Base-by-base conservation (phyloP, 2,113 vertebrate genomes). In the Festucalex cinctus region DNA sequence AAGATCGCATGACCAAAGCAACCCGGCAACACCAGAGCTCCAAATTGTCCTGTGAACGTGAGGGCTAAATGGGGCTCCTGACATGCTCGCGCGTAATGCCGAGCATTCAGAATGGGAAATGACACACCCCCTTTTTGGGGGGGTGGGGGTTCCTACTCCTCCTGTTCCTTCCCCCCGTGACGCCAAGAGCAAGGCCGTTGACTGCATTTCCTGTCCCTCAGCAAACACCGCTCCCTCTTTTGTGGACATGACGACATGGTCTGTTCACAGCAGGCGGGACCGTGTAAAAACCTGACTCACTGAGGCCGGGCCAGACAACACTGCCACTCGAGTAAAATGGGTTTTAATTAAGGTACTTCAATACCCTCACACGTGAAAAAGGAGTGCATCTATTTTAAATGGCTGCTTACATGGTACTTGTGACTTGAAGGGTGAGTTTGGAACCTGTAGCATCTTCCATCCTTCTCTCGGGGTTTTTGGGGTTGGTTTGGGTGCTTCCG, bases 101-200 rank as follows among this genome's bases (percentile, higher is more conserved):
- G 75, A 72, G 61, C 32, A 32, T 56, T 81, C 28, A 75, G 48
- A 62, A 75, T 28, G 43, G 77, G 67, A 86, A 82, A 75, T 76
- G 53, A 37, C 63, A 63, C 66, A 63, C 65, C 60, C 63, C 60
- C 68, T 77, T 75, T 70, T 54, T 20, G 16, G 10, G 37, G 37
- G 9, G 37, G 37, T 9, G 39, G 39, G 39, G 12, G 7, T 4
- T 8, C 0, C 43, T 44, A 16, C n/a, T 77, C 83, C 87, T 89
- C 89, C 89, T 74, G 80, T 85, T 87, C 86, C 89, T 88, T 88
- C 86, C 86, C 24, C 80, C 66, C 76, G 74, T 71, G 77, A 87
- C 65, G 77, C 80, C 70, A 61, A 83, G 72, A 76, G 68, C 80
- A 78, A 83, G 72, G 77, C 69, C 82, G 79, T 57, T 79, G 80